Evolutionary conservation across 2,797 vertebrate genomes (phyloP).

Genomic region (Limosa lapponica): DNA sequence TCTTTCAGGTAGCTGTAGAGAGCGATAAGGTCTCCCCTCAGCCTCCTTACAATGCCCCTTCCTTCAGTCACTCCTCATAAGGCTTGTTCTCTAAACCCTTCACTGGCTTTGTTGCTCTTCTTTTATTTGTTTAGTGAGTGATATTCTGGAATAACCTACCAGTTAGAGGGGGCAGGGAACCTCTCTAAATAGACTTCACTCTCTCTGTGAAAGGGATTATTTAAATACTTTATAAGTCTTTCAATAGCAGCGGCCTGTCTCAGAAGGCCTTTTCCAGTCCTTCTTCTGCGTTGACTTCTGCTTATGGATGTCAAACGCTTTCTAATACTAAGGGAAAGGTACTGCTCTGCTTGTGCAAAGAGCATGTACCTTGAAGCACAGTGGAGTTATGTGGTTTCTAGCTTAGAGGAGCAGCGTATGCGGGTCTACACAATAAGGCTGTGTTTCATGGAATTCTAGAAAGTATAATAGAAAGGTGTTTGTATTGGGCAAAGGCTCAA

Average conservation of each 20-base stretch:
- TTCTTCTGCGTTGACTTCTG: neutral
- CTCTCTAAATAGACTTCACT: neutral
- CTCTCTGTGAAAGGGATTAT: neutral
- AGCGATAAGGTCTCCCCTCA: neutral
- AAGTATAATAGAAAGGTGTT: neutral
- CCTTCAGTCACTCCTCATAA: accelerated
- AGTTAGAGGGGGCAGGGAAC: neutral
- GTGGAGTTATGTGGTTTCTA: neutral
- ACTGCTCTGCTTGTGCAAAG: neutral
- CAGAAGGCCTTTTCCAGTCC: neutral
- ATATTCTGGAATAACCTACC: neutral
- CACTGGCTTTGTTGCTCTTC: neutral
- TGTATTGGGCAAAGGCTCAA: neutral
- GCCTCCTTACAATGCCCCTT: neutral
- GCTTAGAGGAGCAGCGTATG: neutral
- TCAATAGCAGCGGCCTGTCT: neutral
- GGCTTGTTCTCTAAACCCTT: neutral
- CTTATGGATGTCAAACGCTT: neutral
- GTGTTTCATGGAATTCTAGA: neutral
- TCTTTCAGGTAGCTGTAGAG: neutral
- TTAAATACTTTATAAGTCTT: neutral
- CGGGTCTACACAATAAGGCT: neutral
- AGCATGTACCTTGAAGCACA: neutral
- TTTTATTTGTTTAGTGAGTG: neutral
- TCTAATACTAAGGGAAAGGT: neutral